Evolutionary conservation across 2,113 vertebrate species (phyloP).

Genomic region (Pituophis catenifer): DNA sequence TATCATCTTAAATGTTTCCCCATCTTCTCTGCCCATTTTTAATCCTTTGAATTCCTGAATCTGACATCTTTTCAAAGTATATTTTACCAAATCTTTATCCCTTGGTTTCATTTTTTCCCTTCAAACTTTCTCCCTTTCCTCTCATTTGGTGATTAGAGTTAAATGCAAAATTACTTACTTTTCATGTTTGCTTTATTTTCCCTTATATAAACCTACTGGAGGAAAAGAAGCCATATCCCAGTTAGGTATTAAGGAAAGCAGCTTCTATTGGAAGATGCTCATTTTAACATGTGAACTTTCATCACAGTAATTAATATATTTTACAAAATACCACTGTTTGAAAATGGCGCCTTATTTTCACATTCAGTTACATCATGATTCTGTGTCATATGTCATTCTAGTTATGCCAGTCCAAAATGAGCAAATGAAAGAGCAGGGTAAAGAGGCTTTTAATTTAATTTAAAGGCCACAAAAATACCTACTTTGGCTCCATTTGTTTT

Average conservation of each 20-base stretch:
- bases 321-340: not conserved
- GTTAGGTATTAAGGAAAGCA: not conserved
- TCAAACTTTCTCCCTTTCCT: not conserved
- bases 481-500: not conserved
- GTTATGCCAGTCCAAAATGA: not conserved
- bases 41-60: not conserved
- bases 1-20: not conserved
- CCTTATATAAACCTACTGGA: not conserved
- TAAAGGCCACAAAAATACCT: not conserved
- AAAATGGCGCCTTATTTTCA: not conserved
- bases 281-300: not conserved
- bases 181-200: not conserved
- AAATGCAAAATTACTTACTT: not conserved
- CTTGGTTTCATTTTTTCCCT: not conserved
- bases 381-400: not conserved
- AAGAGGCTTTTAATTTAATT: not conserved
- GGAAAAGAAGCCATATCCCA: not conserved
- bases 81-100: not conserved
- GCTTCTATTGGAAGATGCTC: not conserved
- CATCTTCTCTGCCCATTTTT: not conserved
- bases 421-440: not conserved
- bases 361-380: not conserved
- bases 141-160: fast-evolving
- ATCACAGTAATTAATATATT: not conserved
- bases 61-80: not conserved